Conservation (phyloP, 2,797 vertebrate genomes). For the Muscicapa comitata region DNA sequence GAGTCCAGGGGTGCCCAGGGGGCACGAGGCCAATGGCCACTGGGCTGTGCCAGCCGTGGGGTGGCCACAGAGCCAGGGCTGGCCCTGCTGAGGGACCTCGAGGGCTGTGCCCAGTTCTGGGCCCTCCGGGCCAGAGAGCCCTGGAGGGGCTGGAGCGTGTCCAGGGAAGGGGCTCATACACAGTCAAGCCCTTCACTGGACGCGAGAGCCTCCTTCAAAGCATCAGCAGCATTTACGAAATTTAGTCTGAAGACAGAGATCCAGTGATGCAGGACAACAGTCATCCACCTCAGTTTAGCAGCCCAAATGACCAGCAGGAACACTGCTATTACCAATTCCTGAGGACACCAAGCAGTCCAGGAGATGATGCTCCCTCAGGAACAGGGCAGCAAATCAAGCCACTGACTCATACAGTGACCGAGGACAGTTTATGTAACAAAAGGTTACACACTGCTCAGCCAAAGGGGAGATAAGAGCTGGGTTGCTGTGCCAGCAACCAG, state of each 20-base stretch:
- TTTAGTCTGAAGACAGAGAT: not conserved
- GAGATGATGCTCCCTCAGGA: not conserved
- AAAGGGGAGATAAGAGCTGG: not conserved
- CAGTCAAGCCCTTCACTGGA: not conserved
- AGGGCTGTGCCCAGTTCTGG: not conserved
- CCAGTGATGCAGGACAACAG: not conserved
- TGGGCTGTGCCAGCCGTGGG: not conserved
- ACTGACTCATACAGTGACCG: fast-evolving
- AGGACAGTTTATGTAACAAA: not conserved
- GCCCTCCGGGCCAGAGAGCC: not conserved
- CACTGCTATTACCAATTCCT: not conserved
- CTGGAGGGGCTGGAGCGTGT: not conserved
- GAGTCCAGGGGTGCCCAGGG: not conserved
- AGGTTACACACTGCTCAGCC: not conserved
- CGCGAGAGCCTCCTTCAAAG: not conserved
- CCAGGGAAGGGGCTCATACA: not conserved
- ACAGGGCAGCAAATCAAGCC: not conserved
- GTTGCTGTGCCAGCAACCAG: not conserved
- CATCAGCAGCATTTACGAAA: not conserved
- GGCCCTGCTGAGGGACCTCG: not conserved
- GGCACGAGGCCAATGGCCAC: not conserved
- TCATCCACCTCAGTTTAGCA: not conserved
- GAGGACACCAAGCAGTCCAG: not conserved
- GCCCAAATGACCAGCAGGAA: not conserved
- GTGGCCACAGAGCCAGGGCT: not conserved